A percentile compares a stretch with the other conserved stretches of the same genome.
phyloP scores from a whole-genome alignment of 2,888 invertebrate genomes.

The Caprella mutica region DNA sequence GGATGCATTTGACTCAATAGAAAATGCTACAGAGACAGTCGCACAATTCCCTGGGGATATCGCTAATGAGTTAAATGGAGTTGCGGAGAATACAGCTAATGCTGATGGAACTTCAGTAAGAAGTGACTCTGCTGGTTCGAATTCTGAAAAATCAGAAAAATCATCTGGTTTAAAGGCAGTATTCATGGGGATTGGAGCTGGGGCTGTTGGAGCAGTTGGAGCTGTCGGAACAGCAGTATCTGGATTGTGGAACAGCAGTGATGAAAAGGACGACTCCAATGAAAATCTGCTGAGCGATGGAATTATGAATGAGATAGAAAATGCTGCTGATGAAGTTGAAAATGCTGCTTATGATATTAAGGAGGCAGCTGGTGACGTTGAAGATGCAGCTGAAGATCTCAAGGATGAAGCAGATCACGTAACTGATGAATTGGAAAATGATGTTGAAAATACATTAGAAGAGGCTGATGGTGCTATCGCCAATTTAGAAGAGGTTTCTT shows the following conservation, averaged over 20 bases:
- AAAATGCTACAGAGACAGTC: not conserved
- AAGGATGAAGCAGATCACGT: not conserved
- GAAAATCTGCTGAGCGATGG: not conserved
- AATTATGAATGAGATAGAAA: not conserved
- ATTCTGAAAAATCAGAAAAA: not conserved
- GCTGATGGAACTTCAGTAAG: not conserved
- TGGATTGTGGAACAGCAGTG: not conserved
- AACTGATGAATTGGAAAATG: too few relatives aligned
- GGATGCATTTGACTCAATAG: not conserved
- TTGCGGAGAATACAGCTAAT: not conserved
- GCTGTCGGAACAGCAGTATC: not conserved
- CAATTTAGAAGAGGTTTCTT: too few relatives aligned
- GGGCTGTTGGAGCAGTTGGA: conserved; percentile 41
- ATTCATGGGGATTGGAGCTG: conserved; percentile 27
- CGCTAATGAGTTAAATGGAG: not conserved
- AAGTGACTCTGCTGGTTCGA: too few relatives aligned
- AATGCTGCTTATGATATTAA: not conserved
- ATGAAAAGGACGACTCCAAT: not conserved
- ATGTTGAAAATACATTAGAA: too few relatives aligned
- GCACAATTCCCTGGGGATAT: not conserved
- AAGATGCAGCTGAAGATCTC: not conserved
- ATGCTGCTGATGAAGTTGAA: conserved; percentile 4
- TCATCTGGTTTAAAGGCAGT: conserved; percentile 13
- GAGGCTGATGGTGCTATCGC: too few relatives aligned
- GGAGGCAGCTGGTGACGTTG: not conserved